Evolutionary conservation across 1,140 invertebrate genomes (phyloP).

Genomic region (Zaprionus lachaisei): DNA sequence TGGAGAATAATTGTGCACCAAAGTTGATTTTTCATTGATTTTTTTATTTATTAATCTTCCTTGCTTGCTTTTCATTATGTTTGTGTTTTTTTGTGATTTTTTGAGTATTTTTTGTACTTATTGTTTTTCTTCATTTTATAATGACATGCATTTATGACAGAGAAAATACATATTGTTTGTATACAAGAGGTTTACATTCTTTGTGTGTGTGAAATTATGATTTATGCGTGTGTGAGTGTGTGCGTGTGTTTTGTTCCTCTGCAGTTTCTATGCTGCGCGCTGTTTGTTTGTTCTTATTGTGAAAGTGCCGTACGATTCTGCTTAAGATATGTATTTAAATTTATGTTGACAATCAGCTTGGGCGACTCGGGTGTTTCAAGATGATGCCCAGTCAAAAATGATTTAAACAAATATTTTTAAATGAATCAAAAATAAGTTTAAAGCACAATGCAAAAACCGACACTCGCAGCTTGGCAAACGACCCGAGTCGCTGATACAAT

Average conservation of each 20-base stretch:
- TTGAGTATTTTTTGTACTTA: conserved; percentile 61
- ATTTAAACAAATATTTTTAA: conserved; percentile 76
- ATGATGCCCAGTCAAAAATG: conserved; percentile 51
- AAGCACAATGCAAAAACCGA: conserved; percentile 39
- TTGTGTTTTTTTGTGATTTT: conserved; percentile 50
- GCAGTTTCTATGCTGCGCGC: conserved; percentile 74
- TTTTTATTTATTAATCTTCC: conserved; percentile 81
- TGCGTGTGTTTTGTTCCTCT: conserved; percentile 58
- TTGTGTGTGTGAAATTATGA: conserved; percentile 57
- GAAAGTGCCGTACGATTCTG: conserved; percentile 75
- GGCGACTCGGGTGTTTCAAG: conserved; percentile 59
- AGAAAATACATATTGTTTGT: conserved; percentile 59
- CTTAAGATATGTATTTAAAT: conserved; percentile 73
- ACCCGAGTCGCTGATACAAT: conserved; percentile 54
- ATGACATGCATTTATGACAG: conserved; percentile 84
- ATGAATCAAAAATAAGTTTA: conserved; percentile 74
- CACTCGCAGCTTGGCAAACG: conserved; percentile 44
- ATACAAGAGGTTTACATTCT: conserved; percentile 76
- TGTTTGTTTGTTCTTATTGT: conserved; percentile 54
- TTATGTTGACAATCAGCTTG: conserved; percentile 64
- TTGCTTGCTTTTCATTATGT: conserved; percentile 57
- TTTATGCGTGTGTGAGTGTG: conserved; percentile 36
- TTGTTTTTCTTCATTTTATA: conserved; percentile 81
- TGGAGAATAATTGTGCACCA: conserved; percentile 51
- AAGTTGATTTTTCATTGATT: conserved; percentile 78